Evolutionary conservation across 2,888 invertebrate species (phyloP).

Genomic region (Sphaerophoria taeniata): DNA sequence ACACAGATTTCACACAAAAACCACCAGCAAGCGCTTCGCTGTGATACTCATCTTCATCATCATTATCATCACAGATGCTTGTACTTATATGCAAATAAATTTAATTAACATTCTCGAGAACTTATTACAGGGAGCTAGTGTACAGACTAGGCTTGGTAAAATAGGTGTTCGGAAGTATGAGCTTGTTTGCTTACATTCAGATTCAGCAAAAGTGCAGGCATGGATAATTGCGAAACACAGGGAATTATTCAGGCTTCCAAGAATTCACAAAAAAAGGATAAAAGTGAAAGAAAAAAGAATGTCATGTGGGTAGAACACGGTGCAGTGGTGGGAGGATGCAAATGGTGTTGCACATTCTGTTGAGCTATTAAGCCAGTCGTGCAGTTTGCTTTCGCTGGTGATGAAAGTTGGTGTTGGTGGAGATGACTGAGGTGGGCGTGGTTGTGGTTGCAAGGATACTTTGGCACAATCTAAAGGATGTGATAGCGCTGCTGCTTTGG

Average conservation of each 20-base stretch:
- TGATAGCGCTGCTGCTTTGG: not conserved
- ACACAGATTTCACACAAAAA: constrained; percentile 42
- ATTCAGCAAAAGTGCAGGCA: constrained; percentile 60
- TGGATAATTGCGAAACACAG: constrained; percentile 68
- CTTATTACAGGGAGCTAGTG: constrained; percentile 21
- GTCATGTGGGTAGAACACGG: not conserved
- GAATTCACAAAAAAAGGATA: constrained; percentile 39
- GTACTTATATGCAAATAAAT: constrained; percentile 73
- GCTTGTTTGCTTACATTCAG: constrained; percentile 33
- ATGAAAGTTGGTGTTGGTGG: constrained; percentile 9
- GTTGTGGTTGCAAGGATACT: not conserved
- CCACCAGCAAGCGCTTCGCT: constrained; percentile 14
- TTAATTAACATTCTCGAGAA: constrained; percentile 72
- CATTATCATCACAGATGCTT: constrained; percentile 68
- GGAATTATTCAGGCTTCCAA: constrained; percentile 70
- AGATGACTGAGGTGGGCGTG: not conserved
- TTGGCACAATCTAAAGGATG: not conserved
- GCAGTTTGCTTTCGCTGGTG: too few relatives aligned
- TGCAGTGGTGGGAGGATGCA: constrained; percentile 30
- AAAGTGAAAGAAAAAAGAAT: constrained; percentile 6
- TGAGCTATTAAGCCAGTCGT: constrained; percentile 48
- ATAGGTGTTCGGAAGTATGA: constrained; percentile 16
- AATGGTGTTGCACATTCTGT: constrained; percentile 52
- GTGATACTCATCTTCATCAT: constrained; percentile 66
- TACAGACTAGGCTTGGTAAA: constrained; percentile 10